Evolutionary conservation across 2,888 invertebrate species (phyloP).

Genomic region (Gymnocheta viridis): DNA sequence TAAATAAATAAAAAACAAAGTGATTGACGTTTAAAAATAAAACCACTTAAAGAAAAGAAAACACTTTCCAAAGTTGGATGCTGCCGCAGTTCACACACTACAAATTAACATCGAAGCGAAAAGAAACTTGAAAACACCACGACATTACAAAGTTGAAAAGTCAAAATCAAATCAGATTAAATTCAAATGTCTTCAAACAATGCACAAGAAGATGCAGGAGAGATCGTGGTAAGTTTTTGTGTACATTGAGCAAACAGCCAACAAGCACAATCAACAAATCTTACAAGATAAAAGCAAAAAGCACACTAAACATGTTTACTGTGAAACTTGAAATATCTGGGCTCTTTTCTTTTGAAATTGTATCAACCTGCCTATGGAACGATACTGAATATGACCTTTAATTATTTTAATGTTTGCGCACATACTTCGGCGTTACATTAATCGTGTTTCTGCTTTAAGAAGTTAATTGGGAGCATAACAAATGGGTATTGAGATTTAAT

Average conservation of each 20-base stretch:
- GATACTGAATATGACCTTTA: no score
- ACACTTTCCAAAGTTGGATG: slow-evolving; percentile 41
- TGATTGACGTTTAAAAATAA: slow-evolving; percentile 33
- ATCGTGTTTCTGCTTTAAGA: no score
- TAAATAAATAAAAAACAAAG: neutral
- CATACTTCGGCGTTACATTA: no score
- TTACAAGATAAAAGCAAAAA: neutral
- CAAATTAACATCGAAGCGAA: slow-evolving; percentile 15
- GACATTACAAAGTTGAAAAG: slow-evolving; percentile 1
- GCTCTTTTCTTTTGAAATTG: no score
- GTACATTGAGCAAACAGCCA: neutral
- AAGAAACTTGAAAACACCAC: slow-evolving; percentile 23
- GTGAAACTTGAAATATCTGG: neutral
- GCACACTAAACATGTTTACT: neutral
- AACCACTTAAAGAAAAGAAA: neutral
- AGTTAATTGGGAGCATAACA: no score
- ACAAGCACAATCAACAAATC: neutral
- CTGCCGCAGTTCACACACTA: slow-evolving; percentile 30
- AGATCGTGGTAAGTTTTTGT: slow-evolving; percentile 41
- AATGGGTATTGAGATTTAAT: no score
- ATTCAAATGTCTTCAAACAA: slow-evolving; percentile 45
- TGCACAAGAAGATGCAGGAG: slow-evolving; percentile 3
- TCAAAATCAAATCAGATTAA: slow-evolving; percentile 1
- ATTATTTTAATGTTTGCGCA: no score
- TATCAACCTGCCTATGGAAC: no score